Evolutionary conservation across 30 jellyfish, hydroid and myxozoan species (phyloP).

Genomic region (Aurelia sp.): DNA sequence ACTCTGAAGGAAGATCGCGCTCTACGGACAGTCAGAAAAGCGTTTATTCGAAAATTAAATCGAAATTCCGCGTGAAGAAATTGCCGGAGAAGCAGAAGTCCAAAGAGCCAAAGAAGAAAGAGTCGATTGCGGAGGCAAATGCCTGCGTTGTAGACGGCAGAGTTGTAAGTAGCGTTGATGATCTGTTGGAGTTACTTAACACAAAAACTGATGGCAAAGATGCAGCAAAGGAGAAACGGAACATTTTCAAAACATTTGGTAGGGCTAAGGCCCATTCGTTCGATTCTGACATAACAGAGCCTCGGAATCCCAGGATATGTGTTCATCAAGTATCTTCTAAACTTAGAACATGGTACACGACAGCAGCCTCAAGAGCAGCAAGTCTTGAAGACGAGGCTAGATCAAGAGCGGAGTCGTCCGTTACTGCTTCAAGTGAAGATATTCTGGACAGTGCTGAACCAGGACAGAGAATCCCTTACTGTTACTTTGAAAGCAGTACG

Average conservation of each 20-base stretch:
- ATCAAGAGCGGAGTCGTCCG: constrained; percentile 39
- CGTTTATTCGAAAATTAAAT: constrained; percentile 35
- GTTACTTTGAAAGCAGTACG: constrained; percentile 24
- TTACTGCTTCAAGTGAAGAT: constrained; percentile 50
- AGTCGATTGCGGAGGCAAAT: not conserved
- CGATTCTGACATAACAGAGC: constrained; percentile 40
- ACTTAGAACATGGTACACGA: constrained; percentile 54
- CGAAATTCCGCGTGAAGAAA: constrained; percentile 56
- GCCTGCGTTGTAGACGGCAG: constrained; percentile 10
- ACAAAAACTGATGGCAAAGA: not conserved
- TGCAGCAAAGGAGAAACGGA: constrained; percentile 37
- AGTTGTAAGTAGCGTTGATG: constrained; percentile 41
- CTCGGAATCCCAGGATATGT: constrained; percentile 21
- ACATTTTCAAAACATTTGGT: not conserved
- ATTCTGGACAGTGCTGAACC: not conserved
- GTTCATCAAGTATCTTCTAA: constrained; percentile 56
- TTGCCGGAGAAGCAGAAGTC: constrained; percentile 6
- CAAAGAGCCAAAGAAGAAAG: not conserved
- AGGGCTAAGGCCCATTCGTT: constrained; percentile 57
- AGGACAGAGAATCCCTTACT: not conserved
- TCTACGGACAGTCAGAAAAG: constrained; percentile 7
- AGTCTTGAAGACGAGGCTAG: constrained; percentile 52
- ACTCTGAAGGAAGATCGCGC: not conserved
- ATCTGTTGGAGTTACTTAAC: constrained; percentile 35
- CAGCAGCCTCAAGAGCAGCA: constrained; percentile 67